phyloP scores from a whole-genome alignment of 2,888 invertebrate species.

The Heteropelma amictum region DNA sequence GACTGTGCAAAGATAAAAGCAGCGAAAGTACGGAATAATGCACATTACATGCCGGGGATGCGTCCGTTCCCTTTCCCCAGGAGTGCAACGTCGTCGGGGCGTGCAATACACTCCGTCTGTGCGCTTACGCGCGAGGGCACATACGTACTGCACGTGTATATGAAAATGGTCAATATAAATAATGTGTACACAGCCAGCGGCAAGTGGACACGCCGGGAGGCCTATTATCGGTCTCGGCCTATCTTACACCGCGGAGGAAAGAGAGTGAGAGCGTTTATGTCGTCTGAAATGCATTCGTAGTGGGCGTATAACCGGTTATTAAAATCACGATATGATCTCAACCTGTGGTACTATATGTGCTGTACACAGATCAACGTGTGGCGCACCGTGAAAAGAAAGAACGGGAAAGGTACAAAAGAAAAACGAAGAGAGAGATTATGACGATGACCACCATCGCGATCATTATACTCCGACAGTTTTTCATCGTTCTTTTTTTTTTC shows the following conservation, averaged over 20 bases:
- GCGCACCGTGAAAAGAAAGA: conserved; percentile 46
- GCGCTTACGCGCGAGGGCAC: not conserved
- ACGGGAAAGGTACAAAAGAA: not conserved
- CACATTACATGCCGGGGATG: conserved; percentile 39
- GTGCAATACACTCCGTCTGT: conserved; percentile 41
- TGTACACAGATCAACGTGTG: conserved; percentile 27
- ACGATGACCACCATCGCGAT: conserved; percentile 33
- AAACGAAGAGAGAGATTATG: conserved; percentile 36
- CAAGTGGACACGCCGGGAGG: conserved; percentile 57
- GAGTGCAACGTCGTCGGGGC: conserved; percentile 53
- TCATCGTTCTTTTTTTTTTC: conserved; percentile 8
- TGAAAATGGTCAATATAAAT: conserved; percentile 31
- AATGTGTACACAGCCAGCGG: conserved; percentile 51
- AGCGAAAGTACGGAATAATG: conserved; percentile 26
- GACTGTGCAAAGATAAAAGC: conserved; percentile 22
- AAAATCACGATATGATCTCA: conserved; percentile 62
- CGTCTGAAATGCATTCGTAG: conserved; percentile 67
- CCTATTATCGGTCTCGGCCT: conserved; percentile 63
- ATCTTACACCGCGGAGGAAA: conserved; percentile 59
- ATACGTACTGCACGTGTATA: not conserved
- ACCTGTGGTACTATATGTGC: conserved; percentile 35
- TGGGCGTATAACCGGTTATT: conserved; percentile 68
- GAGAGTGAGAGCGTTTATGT: conserved; percentile 63
- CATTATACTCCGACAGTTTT: conserved; percentile 38
- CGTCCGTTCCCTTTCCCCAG: not conserved